Conservation (phyloP, 2,797 vertebrate species). For the Kryptopterus vitreolus region DNA sequence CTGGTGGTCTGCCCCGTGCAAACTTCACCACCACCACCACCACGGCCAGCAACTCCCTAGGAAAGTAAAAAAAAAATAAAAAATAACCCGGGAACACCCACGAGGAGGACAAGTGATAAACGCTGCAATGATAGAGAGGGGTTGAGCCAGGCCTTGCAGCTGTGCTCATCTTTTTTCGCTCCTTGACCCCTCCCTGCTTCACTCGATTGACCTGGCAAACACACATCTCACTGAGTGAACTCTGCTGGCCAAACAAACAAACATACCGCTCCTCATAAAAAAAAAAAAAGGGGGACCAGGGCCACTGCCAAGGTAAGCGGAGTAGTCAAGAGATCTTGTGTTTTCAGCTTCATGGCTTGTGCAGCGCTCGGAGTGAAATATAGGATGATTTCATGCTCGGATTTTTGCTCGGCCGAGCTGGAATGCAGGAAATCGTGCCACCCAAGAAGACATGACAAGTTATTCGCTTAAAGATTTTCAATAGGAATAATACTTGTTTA, state of each 20-base stretch:
- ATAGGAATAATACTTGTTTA: background rate
- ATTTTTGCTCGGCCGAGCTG: slow-evolving; percentile 24
- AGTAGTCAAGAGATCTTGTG: slow-evolving; percentile 37
- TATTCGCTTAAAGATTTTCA: background rate
- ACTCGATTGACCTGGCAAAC: slow-evolving; percentile 70
- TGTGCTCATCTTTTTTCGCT: slow-evolving; percentile 58
- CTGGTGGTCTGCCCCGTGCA: slow-evolving; percentile 67
- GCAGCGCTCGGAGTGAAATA: slow-evolving; percentile 25
- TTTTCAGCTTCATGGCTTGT: slow-evolving; percentile 38
- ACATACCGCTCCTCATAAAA: slow-evolving; percentile 55
- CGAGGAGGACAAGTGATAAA: slow-evolving; percentile 59
- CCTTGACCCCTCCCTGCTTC: slow-evolving; percentile 55
- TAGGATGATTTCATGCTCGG: slow-evolving; percentile 42
- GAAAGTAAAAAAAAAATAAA: slow-evolving; percentile 33
- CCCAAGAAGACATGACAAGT: slow-evolving; percentile 8
- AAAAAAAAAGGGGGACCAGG: slow-evolving; percentile 61
- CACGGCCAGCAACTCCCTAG: slow-evolving; percentile 24
- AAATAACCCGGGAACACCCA: slow-evolving; percentile 68
- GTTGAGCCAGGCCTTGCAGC: slow-evolving; percentile 41
- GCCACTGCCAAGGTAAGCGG: slow-evolving; percentile 52
- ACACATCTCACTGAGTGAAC: slow-evolving; percentile 65
- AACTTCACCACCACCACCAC: slow-evolving; percentile 36
- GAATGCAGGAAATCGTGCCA: slow-evolving; percentile 17
- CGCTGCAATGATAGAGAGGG: slow-evolving; percentile 49
- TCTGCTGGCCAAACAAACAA: slow-evolving; percentile 68